Conservation (phyloP, 2,113 vertebrate species). For the Orycteropus afer region DNA sequence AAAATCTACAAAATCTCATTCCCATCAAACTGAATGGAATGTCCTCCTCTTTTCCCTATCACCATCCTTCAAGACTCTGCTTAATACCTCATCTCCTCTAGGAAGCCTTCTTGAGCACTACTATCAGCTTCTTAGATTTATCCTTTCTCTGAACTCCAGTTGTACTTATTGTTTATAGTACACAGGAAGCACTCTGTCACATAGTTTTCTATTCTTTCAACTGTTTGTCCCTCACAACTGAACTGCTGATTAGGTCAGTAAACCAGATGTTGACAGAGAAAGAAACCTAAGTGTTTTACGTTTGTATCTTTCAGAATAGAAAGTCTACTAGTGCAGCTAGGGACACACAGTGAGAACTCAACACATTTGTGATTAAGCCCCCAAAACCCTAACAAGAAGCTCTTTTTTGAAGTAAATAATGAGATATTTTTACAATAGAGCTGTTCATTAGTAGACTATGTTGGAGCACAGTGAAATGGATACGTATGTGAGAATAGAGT, state of each 20-base stretch:
- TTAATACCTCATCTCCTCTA: background rate
- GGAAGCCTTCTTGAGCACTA: background rate
- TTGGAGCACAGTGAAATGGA: background rate
- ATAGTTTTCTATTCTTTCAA: conserved; percentile 62
- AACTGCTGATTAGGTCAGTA: conserved; percentile 42
- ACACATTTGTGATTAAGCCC: background rate
- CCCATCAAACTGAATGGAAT: background rate
- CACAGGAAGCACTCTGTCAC: conserved; percentile 44
- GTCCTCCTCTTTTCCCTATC: background rate
- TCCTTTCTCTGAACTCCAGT: conserved; percentile 47
- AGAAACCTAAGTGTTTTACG: conserved; percentile 24
- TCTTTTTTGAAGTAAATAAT: background rate
- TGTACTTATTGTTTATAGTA: conserved; percentile 32
- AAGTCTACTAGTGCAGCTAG: background rate
- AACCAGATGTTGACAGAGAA: conserved; percentile 51
- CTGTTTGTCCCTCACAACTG: conserved; percentile 55
- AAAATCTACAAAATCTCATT: background rate
- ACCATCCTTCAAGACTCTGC: background rate
- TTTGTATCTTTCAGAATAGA: conserved; percentile 42
- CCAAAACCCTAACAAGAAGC: background rate
- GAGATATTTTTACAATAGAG: background rate
- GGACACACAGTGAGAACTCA: background rate
- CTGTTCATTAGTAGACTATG: background rate
- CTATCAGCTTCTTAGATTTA: conserved; percentile 41
- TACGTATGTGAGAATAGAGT: background rate